Conservation (phyloP, 2,888 invertebrate species). For the Antheraea yamamai region DNA sequence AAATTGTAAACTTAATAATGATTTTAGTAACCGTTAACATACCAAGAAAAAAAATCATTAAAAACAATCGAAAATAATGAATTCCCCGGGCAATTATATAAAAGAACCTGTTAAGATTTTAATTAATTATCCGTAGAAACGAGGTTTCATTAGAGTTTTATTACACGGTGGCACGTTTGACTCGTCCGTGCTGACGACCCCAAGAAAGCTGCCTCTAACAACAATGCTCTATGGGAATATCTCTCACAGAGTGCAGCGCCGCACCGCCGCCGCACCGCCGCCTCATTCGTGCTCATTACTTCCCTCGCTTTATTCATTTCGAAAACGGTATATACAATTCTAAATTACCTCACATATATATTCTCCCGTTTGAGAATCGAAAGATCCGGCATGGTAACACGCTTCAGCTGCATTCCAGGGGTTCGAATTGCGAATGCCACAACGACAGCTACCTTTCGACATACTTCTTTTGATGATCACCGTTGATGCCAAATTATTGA, state of each 20-base stretch:
- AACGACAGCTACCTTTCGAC: too few species aligned
- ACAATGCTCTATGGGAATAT: not conserved
- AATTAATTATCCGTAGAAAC: constrained; percentile 75
- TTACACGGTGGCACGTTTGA: constrained; percentile 22
- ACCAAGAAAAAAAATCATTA: constrained; percentile 5
- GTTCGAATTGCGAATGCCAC: too few species aligned
- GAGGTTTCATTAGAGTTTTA: constrained; percentile 66
- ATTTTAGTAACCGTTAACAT: not conserved
- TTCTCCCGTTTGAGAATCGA: not conserved
- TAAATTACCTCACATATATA: not conserved
- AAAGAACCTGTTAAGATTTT: constrained; percentile 41
- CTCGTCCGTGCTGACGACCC: constrained; percentile 36
- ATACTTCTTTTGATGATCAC: too few species aligned
- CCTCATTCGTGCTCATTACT: not conserved
- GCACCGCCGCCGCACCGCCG: not conserved
- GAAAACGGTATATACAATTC: constrained; percentile 1
- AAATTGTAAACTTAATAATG: not conserved
- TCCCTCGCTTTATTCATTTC: not conserved
- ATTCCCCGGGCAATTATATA: constrained; percentile 11
- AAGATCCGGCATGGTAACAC: not conserved
- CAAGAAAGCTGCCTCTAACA: not conserved
- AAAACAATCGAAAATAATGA: constrained; percentile 12
- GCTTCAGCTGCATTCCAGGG: too few species aligned
- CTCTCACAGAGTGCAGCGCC: not conserved
- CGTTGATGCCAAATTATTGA: too few species aligned